Evolutionary conservation across 2,888 invertebrate genomes (phyloP), one percentile per base, ranked within the genome.

Genomic region (Cryptophagus acutangulus): DNA sequence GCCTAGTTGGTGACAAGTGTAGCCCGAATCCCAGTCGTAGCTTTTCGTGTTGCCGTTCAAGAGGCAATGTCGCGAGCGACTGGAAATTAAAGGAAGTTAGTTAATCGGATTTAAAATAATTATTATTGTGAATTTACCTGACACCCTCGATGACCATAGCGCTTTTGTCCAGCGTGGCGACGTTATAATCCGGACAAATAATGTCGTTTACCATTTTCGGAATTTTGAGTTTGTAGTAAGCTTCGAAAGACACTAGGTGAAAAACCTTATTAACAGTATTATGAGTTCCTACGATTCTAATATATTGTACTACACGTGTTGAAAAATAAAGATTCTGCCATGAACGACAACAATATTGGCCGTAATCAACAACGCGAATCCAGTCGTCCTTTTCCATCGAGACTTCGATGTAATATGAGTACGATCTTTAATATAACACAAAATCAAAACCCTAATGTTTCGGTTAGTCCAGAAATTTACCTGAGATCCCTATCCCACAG

Each of bases 1-100:
- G 55, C 93, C 92, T 46, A 93, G 74, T 72, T 95, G 95, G 74
- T 96, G 95, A 69, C 95, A 96, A 2, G 95, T 96, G 71, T 96
- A 97, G 48, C 96, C 96, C 38, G 88, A 89, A 71, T 99, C 97
- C 96, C 96, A 97, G 74, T 97, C 95, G 71, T 97, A 99, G 71
- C 89, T 86, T 59, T 84, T 80, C 38, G 82, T 89, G 69, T 97
- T 93, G 9, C 97, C 97, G 75, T 99, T 96, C 43, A 99, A 77
- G 8, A 99, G 76, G 1, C 94, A 90, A 75, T 99, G 95, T 51
- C 96, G 79, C 33, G 87, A 86, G 8, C 97, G 85, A 61, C 83
- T 83, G 37, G 28, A 63, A 54, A 28, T 33, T 18, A 30, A n/a
- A 17, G 36, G 31, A n/a, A n/a, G n/a, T n/a, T n/a, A n/a, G 18